Percentiles rank a stretch among this genome's conserved stretches.
These are phyloP conservation scores for Aleiodes alternator DNA, from an alignment of 2,888 invertebrate species.

Conservation along the genomic window DNA sequence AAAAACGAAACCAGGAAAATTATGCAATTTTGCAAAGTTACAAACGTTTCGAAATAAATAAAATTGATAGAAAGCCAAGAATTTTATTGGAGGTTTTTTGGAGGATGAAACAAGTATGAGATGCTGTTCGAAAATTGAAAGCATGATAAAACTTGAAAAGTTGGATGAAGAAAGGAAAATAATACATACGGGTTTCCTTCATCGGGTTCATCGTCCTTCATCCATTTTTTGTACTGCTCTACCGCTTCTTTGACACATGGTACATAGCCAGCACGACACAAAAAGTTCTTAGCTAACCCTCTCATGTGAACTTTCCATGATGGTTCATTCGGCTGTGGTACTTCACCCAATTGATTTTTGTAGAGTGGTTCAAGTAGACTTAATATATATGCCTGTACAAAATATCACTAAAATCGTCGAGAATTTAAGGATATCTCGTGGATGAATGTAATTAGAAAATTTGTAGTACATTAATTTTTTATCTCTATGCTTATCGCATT, in stretches of 20 bases:
- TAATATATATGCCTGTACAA: conserved; percentile 81
- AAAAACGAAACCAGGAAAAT: no score
- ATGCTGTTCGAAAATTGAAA: no score
- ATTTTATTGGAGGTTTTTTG: no score
- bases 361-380: conserved; percentile 84
- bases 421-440: not conserved
- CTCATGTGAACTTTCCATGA: conserved; percentile 83
- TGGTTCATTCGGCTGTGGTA: conserved; percentile 79
- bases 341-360: conserved; percentile 79
- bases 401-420: conserved; percentile 1
- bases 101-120: no score
- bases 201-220: conserved; percentile 84
- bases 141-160: no score
- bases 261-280: conserved; percentile 85
- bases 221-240: conserved; percentile 85
- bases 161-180: not conserved
- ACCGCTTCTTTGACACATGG: conserved; percentile 88
- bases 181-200: conserved; percentile 86
- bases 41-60: no score
- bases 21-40: no score
- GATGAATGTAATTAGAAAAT: not conserved
- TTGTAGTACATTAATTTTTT: not conserved
- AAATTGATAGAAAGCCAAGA: no score
- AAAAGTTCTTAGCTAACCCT: conserved; percentile 82
- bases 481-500: no score